A percentile compares a stretch with the other conserved stretches of the same genome.
phyloP scores from a whole-genome alignment of 2,797 vertebrate genomes.

The Lophura swinhoii region DNA sequence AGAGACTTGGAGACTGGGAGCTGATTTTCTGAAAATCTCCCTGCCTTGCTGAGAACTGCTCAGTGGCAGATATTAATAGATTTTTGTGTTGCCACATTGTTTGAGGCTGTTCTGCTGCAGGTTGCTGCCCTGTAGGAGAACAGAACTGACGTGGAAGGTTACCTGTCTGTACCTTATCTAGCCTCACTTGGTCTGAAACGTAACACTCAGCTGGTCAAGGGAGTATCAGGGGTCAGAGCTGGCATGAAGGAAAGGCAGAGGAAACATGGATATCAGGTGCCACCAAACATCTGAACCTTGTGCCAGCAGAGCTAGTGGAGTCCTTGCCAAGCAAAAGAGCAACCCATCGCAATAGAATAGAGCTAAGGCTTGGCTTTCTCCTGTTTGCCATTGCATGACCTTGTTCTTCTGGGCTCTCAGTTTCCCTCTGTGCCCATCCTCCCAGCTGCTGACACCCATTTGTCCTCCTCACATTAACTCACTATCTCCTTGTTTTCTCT shows the following conservation, averaged over 20 bases:
- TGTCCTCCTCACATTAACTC: background rate
- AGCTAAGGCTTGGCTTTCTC: background rate
- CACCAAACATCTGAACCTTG: background rate
- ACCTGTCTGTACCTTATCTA: background rate
- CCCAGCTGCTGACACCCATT: background rate
- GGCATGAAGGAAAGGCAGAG: background rate
- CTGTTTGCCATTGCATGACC: background rate
- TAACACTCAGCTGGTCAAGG: background rate
- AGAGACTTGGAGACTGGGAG: background rate
- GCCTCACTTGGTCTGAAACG: background rate
- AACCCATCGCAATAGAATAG: background rate
- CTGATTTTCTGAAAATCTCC: background rate
- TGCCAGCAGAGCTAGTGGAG: background rate
- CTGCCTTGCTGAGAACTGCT: accelerated
- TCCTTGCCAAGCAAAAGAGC: background rate
- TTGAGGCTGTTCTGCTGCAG: background rate
- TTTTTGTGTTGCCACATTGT: background rate
- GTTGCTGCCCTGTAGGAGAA: background rate
- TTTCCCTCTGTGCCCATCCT: background rate
- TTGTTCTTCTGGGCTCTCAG: background rate
- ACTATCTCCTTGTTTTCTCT: background rate
- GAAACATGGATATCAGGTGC: background rate
- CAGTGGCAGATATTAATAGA: background rate
- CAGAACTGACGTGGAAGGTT: background rate
- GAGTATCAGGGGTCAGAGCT: background rate